Percentiles rank a stretch among this genome's conserved stretches.
These are phyloP conservation scores for Leucoraja erinaceus DNA, from an alignment of 2,113 vertebrate genomes.

Conservation along the genomic window DNA sequence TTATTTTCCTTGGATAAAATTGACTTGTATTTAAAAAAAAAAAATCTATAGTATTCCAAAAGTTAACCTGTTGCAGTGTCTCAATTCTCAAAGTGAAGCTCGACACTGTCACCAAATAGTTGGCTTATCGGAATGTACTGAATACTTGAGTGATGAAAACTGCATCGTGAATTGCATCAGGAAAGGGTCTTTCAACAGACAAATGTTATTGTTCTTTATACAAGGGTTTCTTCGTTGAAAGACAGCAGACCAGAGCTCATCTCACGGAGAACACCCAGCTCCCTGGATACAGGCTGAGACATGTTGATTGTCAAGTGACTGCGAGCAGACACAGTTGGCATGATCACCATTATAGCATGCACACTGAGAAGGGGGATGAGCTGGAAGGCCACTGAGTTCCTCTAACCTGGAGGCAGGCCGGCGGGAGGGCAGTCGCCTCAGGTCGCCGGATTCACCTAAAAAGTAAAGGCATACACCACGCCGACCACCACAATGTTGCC, in stretches of 20 bases:
- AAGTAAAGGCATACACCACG: conserved; percentile 91
- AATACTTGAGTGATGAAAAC: background rate
- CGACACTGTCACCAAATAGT: background rate
- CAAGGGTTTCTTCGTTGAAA: background rate
- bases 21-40: background rate
- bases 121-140: background rate
- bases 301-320: background rate
- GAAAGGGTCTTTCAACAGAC: background rate
- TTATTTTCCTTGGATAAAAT: background rate
- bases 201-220: background rate
- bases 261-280: background rate
- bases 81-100: background rate
- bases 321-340: background rate
- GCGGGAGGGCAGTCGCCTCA: background rate
- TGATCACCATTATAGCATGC: background rate
- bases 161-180: background rate
- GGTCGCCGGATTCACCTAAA: conserved; percentile 58
- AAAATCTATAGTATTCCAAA: background rate
- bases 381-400: background rate
- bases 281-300: background rate
- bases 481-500: conserved; percentile 97
- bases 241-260: background rate
- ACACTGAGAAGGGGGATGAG: background rate
- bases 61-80: background rate
- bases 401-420: background rate